phyloP scores from a whole-genome alignment of 2,797 vertebrate species.

The Tapirus indicus region DNA sequence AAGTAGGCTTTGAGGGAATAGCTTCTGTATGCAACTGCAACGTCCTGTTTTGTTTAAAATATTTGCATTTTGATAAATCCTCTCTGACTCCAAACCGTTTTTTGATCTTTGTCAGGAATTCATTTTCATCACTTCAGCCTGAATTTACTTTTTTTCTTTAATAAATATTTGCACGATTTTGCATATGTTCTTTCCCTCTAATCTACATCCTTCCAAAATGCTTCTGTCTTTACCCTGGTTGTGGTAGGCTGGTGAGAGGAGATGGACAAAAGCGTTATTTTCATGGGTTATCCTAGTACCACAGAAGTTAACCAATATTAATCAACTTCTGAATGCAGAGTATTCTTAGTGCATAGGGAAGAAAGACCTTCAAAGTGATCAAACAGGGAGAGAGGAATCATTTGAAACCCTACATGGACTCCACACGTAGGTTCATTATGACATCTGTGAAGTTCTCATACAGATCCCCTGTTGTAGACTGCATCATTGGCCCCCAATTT shows the following conservation, averaged over 20 bases:
- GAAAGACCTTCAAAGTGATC: background rate
- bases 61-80: conserved; percentile 87
- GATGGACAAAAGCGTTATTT: background rate
- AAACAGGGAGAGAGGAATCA: background rate
- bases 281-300: background rate
- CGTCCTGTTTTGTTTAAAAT: conserved; percentile 87
- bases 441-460: background rate
- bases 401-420: background rate
- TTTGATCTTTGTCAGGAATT: conserved; percentile 82
- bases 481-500: background rate
- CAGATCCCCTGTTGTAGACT: fast-evolving
- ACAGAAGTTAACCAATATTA: background rate
- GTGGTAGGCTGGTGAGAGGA: background rate
- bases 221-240: background rate
- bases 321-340: background rate
- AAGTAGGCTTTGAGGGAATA: conserved; percentile 78
- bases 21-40: conserved; percentile 80
- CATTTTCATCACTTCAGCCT: conserved; percentile 66
- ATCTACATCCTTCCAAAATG: background rate
- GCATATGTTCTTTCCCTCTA: background rate
- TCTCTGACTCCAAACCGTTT: conserved; percentile 77
- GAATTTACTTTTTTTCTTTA: conserved; percentile 68
- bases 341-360: background rate
- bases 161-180: conserved; percentile 50
- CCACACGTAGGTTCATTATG: background rate